These are phyloP conservation scores for Thera britannica DNA, from an alignment of 2,888 invertebrate genomes.

Conservation along the genomic window DNA sequence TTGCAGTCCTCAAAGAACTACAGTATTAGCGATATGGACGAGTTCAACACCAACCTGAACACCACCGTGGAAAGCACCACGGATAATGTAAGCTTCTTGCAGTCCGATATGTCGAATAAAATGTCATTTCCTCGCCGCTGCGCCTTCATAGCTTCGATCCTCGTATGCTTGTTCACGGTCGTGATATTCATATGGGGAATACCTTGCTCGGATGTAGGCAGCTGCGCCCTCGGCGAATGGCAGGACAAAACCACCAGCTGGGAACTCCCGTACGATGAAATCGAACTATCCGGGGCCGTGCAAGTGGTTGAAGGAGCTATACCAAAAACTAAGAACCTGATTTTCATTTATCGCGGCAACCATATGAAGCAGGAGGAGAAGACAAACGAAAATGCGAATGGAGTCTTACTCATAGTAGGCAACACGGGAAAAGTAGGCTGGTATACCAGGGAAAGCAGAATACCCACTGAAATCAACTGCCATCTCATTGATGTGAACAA, in stretches of 20 bases:
- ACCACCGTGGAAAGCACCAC: conserved; percentile 79
- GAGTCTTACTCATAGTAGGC: conserved; percentile 88
- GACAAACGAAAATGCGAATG: conserved; percentile 83
- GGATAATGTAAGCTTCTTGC: conserved; percentile 79
- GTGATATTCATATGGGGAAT: conserved; percentile 90
- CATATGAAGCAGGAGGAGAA: conserved; percentile 83
- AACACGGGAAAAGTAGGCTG: conserved; percentile 89
- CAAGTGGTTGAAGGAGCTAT: conserved; percentile 88
- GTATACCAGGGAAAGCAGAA: conserved; percentile 88
- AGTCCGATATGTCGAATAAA: conserved; percentile 77
- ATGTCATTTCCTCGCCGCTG: conserved; percentile 89
- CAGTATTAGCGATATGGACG: conserved; percentile 78
- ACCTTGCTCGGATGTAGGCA: conserved; percentile 89
- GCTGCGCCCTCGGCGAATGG: conserved; percentile 86
- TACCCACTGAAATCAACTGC: conserved; percentile 90
- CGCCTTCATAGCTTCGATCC: conserved; percentile 88
- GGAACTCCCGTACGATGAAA: conserved; percentile 88
- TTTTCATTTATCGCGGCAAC: conserved; percentile 90
- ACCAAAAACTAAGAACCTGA: conserved; percentile 88
- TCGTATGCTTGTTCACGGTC: conserved; percentile 88
- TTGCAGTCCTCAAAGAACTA: conserved; percentile 75
- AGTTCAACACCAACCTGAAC: conserved; percentile 75
- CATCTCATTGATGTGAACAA: conserved; percentile 89
- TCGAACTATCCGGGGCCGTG: conserved; percentile 88
- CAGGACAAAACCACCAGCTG: conserved; percentile 87